Conservation (phyloP, 2,888 invertebrate species). For the Aspidapion aeneum region DNA sequence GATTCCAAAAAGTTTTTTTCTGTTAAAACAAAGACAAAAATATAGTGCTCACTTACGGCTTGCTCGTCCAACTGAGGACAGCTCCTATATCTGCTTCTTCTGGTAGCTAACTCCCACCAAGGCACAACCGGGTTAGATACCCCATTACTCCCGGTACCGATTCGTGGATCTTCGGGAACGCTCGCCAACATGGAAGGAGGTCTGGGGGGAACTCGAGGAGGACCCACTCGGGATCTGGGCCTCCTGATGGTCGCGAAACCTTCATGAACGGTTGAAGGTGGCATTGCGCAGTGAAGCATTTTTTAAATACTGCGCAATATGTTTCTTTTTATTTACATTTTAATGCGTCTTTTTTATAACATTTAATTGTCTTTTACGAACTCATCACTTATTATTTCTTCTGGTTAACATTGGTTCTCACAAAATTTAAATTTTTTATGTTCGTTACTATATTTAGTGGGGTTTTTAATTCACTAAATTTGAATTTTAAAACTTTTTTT, state of each 20-base stretch:
- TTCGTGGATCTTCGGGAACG: conserved; percentile 59
- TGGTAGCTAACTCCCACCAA: conserved; percentile 86
- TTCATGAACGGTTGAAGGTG: conserved; percentile 66
- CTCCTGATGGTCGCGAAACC: conserved; percentile 85
- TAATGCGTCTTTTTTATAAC: not conserved
- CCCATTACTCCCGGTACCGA: conserved; percentile 33
- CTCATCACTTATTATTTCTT: too few species aligned
- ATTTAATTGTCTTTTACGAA: not conserved
- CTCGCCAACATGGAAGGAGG: conserved; percentile 43
- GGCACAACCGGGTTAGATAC: conserved; percentile 66
- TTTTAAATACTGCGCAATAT: not conserved
- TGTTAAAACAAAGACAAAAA: too few species aligned
- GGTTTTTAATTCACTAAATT: too few species aligned
- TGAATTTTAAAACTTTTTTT: not conserved
- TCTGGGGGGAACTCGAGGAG: conserved; percentile 41
- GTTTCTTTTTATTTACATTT: not conserved
- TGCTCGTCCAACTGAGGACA: conserved; percentile 68
- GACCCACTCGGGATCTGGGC: conserved; percentile 46
- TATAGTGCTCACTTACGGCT: not conserved
- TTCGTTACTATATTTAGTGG: too few species aligned
- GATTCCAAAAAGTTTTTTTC: too few species aligned
- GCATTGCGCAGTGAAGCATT: conserved; percentile 30
- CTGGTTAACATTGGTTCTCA: not conserved
- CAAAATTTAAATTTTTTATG: not conserved
- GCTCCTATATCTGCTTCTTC: conserved; percentile 72